Evolutionary conservation across 2,797 vertebrate species (phyloP).

Genomic region (Enteromius mattozi): DNA sequence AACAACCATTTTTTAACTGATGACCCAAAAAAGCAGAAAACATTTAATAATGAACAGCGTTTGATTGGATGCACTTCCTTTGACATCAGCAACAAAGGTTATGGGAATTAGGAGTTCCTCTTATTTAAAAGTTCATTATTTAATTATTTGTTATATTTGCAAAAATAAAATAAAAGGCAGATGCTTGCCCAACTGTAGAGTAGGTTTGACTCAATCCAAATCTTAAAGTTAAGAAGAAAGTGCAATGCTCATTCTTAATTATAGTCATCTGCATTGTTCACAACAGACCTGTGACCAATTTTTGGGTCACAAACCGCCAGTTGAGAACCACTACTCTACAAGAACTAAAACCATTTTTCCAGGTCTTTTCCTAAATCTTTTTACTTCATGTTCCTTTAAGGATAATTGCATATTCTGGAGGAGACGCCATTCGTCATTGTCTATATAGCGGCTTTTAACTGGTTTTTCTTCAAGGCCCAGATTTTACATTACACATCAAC

Average conservation of each 20-base stretch:
- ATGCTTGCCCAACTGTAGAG: neutral
- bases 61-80: neutral
- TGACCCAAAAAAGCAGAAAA: neutral
- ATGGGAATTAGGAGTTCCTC: neutral
- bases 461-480: neutral
- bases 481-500: neutral
- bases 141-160: neutral
- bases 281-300: neutral
- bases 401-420: constrained; percentile 61
- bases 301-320: neutral
- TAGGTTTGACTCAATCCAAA: neutral
- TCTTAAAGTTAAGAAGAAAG: neutral
- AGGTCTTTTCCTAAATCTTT: neutral
- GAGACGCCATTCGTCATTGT: constrained; percentile 64
- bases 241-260: neutral
- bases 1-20: neutral
- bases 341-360: neutral
- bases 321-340: neutral
- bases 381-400: constrained; percentile 62
- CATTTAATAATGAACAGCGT: neutral
- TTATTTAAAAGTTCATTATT: constrained; percentile 2
- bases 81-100: neutral
- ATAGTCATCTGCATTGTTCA: neutral
- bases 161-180: neutral
- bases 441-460: neutral